Evolutionary conservation across 2,797 vertebrate species (phyloP).

Genomic region (Mormyrops attenuatus): DNA sequence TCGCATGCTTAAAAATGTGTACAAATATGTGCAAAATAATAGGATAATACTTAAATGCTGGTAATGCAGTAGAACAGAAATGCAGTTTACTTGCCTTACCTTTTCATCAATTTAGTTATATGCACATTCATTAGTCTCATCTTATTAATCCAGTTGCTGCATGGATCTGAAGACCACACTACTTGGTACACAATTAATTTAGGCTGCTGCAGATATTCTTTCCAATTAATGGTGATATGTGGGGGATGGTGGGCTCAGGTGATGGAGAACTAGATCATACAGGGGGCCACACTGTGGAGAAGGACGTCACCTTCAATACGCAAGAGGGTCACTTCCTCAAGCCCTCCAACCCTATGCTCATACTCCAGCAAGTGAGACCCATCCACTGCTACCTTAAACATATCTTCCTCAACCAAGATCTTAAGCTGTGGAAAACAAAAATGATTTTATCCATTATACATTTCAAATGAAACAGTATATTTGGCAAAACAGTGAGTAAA

Average conservation of each 20-base stretch:
- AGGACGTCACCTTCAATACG: conserved; percentile 69
- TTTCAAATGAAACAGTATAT: background rate
- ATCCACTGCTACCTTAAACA: conserved; percentile 81
- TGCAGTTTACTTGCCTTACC: background rate
- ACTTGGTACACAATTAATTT: background rate
- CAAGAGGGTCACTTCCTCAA: conserved; percentile 71
- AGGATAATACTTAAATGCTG: background rate
- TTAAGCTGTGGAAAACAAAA: conserved; percentile 65
- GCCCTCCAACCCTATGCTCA: conserved; percentile 66
- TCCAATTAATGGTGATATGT: background rate
- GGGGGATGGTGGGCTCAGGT: background rate
- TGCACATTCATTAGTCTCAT: background rate
- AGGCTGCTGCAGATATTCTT: background rate
- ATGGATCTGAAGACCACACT: background rate
- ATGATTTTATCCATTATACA: background rate
- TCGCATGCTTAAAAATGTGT: background rate
- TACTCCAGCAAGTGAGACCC: conserved; percentile 80
- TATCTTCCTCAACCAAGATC: conserved; percentile 75
- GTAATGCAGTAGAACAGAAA: background rate
- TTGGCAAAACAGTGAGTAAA: background rate
- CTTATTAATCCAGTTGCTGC: background rate
- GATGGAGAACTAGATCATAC: conserved; percentile 65
- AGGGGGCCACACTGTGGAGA: conserved; percentile 62
- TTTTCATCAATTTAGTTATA: background rate
- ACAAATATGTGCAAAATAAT: background rate